These are phyloP conservation scores for Bubo scandiacus DNA, from an alignment of 2,113 vertebrate species.

Conservation along the genomic window DNA sequence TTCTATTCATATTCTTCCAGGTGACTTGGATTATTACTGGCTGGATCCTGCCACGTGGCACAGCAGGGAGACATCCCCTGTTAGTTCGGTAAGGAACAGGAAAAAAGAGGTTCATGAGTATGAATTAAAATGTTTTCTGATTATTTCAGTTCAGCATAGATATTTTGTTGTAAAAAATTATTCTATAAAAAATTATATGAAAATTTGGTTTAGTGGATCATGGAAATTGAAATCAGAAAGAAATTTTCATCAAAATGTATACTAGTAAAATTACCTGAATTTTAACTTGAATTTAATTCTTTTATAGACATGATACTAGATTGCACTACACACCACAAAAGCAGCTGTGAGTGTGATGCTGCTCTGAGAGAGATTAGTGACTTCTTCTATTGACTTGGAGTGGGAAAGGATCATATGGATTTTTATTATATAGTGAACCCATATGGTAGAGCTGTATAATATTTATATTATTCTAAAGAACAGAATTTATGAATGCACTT, in stretches of 20 bases:
- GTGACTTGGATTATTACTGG: slow-evolving; percentile 98
- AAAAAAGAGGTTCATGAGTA: neutral
- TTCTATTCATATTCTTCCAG: slow-evolving; percentile 71
- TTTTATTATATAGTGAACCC: neutral
- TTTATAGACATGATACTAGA: neutral
- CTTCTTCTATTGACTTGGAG: neutral
- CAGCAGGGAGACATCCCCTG: slow-evolving; percentile 86
- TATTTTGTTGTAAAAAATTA: neutral
- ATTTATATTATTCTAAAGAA: neutral
- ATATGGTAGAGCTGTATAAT: neutral
- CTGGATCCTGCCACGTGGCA: slow-evolving; percentile 97
- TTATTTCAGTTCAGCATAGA: neutral
- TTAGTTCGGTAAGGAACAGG: slow-evolving; percentile 79
- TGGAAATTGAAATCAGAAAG: neutral
- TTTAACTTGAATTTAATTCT: neutral
- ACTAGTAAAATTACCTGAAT: neutral
- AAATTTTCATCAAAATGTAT: neutral
- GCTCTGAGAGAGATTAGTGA: neutral
- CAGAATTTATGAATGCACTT: neutral
- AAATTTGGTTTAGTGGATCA: neutral
- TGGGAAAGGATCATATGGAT: neutral
- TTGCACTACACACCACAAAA: neutral
- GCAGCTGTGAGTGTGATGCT: neutral
- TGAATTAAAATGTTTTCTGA: neutral
- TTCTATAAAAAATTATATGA: neutral